These are phyloP conservation scores for Solenopsis invicta DNA, from an alignment of 1,140 invertebrate species.

Conservation along the genomic window DNA sequence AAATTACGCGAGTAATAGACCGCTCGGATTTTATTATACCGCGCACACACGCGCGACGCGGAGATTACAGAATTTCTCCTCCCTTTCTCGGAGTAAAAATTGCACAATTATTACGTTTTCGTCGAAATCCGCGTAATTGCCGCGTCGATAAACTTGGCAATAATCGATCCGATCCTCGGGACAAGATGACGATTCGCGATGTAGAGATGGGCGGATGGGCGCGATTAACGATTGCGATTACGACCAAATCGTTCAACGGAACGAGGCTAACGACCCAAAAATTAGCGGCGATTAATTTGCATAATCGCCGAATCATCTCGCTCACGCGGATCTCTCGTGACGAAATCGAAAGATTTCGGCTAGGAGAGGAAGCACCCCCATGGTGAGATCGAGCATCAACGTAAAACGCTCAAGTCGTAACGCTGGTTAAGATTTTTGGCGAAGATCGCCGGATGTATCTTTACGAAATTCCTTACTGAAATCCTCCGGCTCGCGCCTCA, in stretches of 20 bases:
- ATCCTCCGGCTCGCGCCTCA: background rate
- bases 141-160: background rate
- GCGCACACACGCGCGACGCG: background rate
- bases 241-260: background rate
- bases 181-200: background rate
- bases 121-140: background rate
- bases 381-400: slow-evolving; percentile 62
- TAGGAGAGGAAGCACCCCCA: slow-evolving; percentile 35
- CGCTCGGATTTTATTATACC: background rate
- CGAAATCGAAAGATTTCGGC: slow-evolving; percentile 55
- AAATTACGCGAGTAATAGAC: slow-evolving; percentile 31
- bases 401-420: background rate
- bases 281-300: slow-evolving; percentile 63
- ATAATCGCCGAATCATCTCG: slow-evolving; percentile 66
- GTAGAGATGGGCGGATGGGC: background rate
- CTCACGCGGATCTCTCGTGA: slow-evolving; percentile 20
- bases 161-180: background rate
- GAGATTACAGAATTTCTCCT: background rate
- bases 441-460: slow-evolving; percentile 48
- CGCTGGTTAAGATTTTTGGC: slow-evolving; percentile 25
- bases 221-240: too few relatives aligned
- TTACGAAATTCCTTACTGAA: slow-evolving; percentile 41
- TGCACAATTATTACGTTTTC: background rate
- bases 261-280: slow-evolving; percentile 63
- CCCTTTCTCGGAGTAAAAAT: background rate